Base-by-base conservation (phyloP, 2,888 invertebrate species). In the Dorcus parallelipipedus region DNA sequence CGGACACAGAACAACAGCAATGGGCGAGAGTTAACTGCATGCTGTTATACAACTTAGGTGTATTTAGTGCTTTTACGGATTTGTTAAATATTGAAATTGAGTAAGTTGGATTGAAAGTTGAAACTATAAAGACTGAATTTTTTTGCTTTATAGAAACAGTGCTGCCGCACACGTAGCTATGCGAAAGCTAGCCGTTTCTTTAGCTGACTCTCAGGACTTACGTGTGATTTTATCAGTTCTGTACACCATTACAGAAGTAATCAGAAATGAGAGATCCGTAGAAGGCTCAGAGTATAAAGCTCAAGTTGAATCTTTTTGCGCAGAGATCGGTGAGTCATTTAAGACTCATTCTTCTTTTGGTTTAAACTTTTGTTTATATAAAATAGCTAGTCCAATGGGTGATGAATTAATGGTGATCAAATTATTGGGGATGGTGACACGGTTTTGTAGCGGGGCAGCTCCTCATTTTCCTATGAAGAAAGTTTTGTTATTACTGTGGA, bases 381-480 rank as follows among this genome's bases (percentile, higher is more conserved):
- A 17, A 17, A 17, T 64, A 71, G 81, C 83, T 57, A 80, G 81
- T 71, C 80, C 84, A 6, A 78, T 81, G 53, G 87, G 89, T 26
- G 95, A 96, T 70, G 96, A 96, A 75, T 78, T 95, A 58, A 78
- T 97, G 33, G 88, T 93, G 40, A 89, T 97, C 3, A 93, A 95
- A 72, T 82, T 99, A 53, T 84, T 99, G 59, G 90, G 93, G 64
- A 97, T 99, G 97, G 93, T 98, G 33, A 96, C 96, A 38, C 87
- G 91, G 67, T 95, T 98, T 75, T 98, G 98, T 79, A 93, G 95
- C 68, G 97, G 97, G 1, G 89, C 91, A 26, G 92, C 95, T 5
- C 95, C 97, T 14, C 97, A 98, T 80, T 98, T 96, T 80, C 99
- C 99, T 3, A 97, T 99, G 88, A 97, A 97, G 77, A 99, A 99